Evolutionary conservation across 2,888 invertebrate species (phyloP).

Genomic region (Operophtera brumata): DNA sequence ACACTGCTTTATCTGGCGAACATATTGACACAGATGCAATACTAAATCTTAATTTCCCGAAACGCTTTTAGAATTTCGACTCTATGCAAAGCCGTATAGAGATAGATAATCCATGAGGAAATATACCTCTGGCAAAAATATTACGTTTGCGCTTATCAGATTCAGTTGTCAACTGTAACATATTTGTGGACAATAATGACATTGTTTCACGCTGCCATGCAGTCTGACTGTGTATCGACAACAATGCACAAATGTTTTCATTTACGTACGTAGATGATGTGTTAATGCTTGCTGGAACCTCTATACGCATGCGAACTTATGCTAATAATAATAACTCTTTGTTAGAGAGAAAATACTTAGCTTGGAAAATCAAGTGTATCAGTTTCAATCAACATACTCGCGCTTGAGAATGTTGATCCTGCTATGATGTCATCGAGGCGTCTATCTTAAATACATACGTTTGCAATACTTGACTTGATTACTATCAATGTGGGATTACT

Average conservation of each 20-base stretch:
- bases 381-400: conserved; percentile 20
- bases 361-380: conserved; percentile 14
- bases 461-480: conserved; percentile 1
- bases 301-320: conserved; percentile 24
- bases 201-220: conserved; percentile 38
- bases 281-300: conserved; percentile 10
- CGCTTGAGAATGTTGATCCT: conserved; percentile 17
- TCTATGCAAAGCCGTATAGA: conserved; percentile 6
- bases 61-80: conserved; percentile 12
- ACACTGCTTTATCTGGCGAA: conserved; percentile 23
- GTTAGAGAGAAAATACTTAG: conserved; percentile 13
- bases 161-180: conserved; percentile 29
- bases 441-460: conserved; percentile 3
- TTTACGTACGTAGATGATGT: conserved; percentile 25
- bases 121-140: conserved; percentile 19
- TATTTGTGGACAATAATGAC: conserved; percentile 27
- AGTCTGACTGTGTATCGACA: conserved; percentile 32
- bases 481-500: not conserved
- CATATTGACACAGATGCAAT: conserved; percentile 43
- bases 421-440: conserved; percentile 12
- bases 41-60: conserved; percentile 20
- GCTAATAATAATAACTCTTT: conserved; percentile 25
- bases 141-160: conserved; percentile 39
- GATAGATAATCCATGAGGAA: conserved; percentile 1
- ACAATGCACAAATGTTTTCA: conserved; percentile 17